Percentiles rank a stretch among this genome's conserved stretches.
These are phyloP conservation scores for Apamea monoglypha DNA, from an alignment of 2,888 invertebrate species.

Conservation along the genomic window DNA sequence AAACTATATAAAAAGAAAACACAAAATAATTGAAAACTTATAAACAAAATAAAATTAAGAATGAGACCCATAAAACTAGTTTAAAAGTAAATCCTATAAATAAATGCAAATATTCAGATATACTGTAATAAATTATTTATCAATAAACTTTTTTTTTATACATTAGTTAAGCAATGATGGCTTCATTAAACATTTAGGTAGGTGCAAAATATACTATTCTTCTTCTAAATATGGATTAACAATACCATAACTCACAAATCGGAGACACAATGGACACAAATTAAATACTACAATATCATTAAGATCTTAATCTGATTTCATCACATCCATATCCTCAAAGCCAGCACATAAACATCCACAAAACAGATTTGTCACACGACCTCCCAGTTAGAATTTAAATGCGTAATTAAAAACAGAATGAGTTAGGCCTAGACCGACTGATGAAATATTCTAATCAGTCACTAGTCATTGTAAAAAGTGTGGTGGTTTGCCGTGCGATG, in stretches of 20 bases:
- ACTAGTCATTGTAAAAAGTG: conserved; percentile 85
- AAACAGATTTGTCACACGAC: conserved; percentile 70
- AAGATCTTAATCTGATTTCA: conserved; percentile 60
- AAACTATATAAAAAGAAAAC: neutral
- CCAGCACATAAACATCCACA: conserved; percentile 42
- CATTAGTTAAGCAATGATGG: neutral
- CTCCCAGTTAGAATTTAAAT: conserved; percentile 75
- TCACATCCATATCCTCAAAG: conserved; percentile 44
- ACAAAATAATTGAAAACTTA: neutral
- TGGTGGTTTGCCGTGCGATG: conserved; percentile 79
- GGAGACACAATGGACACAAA: conserved; percentile 41
- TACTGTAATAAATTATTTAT: too few species aligned
- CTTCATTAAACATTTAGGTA: neutral
- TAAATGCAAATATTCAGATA: neutral
- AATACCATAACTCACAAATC: conserved; percentile 50
- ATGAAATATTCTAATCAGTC: conserved; percentile 89
- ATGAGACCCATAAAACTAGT: neutral
- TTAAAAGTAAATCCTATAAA: neutral
- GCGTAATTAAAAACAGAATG: conserved; percentile 82
- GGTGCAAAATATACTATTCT: neutral
- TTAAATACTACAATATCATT: conserved; percentile 54
- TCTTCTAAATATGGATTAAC: conserved; percentile 14
- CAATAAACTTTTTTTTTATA: neutral
- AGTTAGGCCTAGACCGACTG: conserved; percentile 79
- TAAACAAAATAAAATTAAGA: neutral